Conservation (phyloP, 2,113 vertebrate genomes). For the Dermatemys mawii region DNA sequence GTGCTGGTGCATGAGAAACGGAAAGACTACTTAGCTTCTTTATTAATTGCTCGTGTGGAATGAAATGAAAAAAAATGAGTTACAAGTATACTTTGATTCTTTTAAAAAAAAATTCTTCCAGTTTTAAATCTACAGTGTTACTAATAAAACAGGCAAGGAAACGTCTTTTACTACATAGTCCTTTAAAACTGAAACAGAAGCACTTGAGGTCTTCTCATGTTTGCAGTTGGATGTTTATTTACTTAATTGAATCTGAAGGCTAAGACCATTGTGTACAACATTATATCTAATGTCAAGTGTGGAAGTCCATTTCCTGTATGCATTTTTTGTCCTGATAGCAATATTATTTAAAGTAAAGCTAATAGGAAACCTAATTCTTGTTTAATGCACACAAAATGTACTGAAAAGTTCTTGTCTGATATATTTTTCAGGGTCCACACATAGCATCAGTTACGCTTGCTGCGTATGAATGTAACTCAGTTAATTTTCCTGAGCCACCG, state of each 20-base stretch:
- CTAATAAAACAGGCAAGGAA: background rate
- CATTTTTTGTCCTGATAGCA: background rate
- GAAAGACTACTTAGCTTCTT: background rate
- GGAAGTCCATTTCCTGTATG: background rate
- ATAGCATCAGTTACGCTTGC: constrained; percentile 98
- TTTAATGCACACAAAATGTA: background rate
- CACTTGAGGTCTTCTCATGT: background rate
- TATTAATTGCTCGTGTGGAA: background rate
- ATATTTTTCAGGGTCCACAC: constrained; percentile 90
- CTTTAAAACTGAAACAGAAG: background rate
- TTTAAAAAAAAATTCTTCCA: background rate
- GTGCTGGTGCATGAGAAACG: background rate
- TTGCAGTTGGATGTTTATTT: background rate
- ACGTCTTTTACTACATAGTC: background rate
- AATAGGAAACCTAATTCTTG: background rate
- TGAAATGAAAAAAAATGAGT: background rate
- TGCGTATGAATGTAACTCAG: constrained; percentile 97
- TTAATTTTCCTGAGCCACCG: constrained; percentile 96
- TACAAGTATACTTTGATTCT: background rate
- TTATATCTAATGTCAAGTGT: background rate
- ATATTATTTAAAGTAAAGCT: background rate
- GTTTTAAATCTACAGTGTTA: background rate
- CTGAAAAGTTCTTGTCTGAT: constrained; percentile 17
- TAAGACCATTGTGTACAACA: no score
- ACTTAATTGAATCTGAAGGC: no score